Evolutionary conservation across 92 coral and sea anemone genomes (phyloP), one percentile per base, ranked within the genome.

Genomic region (Epizoanthus illoricatus): DNA sequence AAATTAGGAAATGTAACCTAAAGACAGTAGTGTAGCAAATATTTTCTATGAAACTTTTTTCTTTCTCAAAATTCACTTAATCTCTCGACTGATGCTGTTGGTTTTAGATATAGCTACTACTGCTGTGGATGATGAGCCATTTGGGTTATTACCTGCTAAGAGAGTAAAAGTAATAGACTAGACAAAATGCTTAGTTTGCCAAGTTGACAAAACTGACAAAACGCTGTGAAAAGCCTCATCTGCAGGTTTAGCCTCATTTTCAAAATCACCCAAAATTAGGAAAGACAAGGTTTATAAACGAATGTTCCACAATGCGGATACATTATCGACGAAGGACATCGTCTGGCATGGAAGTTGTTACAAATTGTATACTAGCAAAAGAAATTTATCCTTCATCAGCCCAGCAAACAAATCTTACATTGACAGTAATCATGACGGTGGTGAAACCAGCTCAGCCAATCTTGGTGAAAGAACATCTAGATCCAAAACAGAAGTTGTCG

Each of bases 211-310:
- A 58, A 76, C 68, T 20, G 81, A 42, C 17, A 24, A 75, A 59
- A 76, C 81, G 10, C 56, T 76, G 64, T 69, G 69, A 55, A 76
- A 76, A 58, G 49, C 81, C 49, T 76, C 69, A 58, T 17, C 73
- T 10, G 5, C 73, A 68, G 73, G 73, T 5, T 18, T 68, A 19
- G 52, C 47, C 69, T 11, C 80, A 17, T 57, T 75, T 75, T 57
- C 60, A 75, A 23, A n/a, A 57, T 68, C 80, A 55, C 56, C 43
- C 41, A 16, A 75, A 75, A 56, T 19, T 56, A 57, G 52, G 5
- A 45, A 45, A 45, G 52, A 45, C 52, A 8, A 45, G 52, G 52
- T 45, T 45, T 45, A 45, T 45, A 8, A 45, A 45, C 52, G 52
- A 45, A 45, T 4, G 9, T 45, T 45, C 52, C 6, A 45, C 4